These are phyloP conservation scores for Pseudonaja textilis DNA, from an alignment of 2,113 vertebrate species.

Conservation along the genomic window DNA sequence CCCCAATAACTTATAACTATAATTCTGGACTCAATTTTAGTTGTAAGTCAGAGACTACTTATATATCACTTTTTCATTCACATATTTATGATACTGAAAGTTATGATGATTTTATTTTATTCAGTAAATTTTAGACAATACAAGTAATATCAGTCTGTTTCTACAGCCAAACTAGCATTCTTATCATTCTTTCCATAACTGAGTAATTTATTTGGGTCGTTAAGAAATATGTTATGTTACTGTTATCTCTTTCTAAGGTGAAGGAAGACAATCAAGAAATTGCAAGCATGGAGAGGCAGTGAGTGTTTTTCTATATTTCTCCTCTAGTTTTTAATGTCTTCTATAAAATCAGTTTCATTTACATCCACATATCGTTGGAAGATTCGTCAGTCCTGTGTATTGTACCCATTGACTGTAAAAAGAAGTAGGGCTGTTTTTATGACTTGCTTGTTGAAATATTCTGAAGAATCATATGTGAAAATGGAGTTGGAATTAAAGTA, in stretches of 20 bases:
- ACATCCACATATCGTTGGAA: background rate
- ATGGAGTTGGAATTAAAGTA: background rate
- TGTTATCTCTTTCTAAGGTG: conserved; percentile 73
- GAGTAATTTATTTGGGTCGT: background rate
- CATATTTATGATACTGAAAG: background rate
- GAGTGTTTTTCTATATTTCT: conserved; percentile 58
- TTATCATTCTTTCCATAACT: background rate
- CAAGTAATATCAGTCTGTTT: background rate
- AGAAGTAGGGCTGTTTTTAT: background rate
- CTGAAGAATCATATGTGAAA: background rate
- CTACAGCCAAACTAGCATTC: background rate
- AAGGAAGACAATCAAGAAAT: conserved; percentile 97
- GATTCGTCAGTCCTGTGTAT: background rate
- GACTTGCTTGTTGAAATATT: background rate
- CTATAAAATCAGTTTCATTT: background rate
- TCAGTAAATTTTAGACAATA: background rate
- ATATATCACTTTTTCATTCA: background rate
- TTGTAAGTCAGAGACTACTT: background rate
- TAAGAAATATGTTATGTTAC: background rate
- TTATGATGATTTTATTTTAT: background rate
- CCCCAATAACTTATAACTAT: background rate
- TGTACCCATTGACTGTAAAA: background rate
- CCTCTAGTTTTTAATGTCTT: background rate
- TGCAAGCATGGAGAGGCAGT: conserved; percentile 94
- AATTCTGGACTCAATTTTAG: background rate